These are phyloP conservation scores for Syngnathus rostellatus DNA, from an alignment of 2,797 vertebrate species.

Conservation along the genomic window DNA sequence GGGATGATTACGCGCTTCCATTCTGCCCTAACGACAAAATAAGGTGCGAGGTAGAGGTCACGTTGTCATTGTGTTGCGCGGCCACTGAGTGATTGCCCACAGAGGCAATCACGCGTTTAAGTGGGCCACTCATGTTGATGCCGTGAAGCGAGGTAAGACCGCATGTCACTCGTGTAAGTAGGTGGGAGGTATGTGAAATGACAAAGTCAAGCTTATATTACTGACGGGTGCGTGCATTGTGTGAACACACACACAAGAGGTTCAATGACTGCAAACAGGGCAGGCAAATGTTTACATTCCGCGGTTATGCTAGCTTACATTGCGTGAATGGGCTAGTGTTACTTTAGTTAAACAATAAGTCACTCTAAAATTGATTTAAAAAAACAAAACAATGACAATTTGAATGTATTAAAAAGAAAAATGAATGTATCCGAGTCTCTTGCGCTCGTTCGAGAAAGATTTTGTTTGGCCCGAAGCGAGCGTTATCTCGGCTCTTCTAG, in stretches of 20 bases:
- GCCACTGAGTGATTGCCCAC: constrained; percentile 37
- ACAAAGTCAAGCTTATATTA: not conserved
- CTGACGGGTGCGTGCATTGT: not conserved
- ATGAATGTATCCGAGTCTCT: too few species aligned
- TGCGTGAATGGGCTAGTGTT: too few species aligned
- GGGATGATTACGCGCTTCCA: constrained; percentile 40
- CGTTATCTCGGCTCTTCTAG: constrained; percentile 43
- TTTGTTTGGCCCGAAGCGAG: constrained; percentile 48
- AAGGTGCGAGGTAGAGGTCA: constrained; percentile 54
- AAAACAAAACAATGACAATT: too few species aligned
- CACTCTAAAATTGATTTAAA: too few species aligned
- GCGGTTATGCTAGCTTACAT: not conserved
- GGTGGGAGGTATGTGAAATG: not conserved
- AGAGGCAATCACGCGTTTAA: constrained; percentile 21
- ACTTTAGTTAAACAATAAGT: too few species aligned
- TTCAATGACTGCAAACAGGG: too few species aligned
- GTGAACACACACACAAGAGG: too few species aligned
- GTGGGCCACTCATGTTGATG: constrained; percentile 27
- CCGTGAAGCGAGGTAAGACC: not conserved
- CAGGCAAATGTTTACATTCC: not conserved
- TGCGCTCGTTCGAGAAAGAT: too few species aligned
- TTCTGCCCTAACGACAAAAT: not conserved
- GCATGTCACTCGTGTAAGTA: not conserved
- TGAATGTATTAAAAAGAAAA: too few species aligned
- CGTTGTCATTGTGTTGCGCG: constrained; percentile 36